These are phyloP conservation scores for Thecocarcelia acutangulata DNA, from an alignment of 2,888 invertebrate species.

Conservation along the genomic window DNA sequence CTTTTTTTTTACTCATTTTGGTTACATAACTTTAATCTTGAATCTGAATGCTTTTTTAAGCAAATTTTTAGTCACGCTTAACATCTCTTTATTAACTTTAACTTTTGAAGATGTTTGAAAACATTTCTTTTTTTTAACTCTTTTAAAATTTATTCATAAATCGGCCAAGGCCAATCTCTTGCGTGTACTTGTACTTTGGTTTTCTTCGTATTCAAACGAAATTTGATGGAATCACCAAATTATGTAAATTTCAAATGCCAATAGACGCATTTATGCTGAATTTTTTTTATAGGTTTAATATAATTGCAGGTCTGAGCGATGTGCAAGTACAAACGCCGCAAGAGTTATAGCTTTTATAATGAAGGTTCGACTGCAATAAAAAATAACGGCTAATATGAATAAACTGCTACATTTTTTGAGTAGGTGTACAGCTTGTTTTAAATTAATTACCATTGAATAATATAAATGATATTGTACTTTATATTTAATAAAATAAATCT, in stretches of 20 bases:
- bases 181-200: conserved; percentile 1
- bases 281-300: neutral
- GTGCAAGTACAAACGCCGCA: too few relatives aligned
- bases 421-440: too few relatives aligned
- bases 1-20: too few relatives aligned
- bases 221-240: conserved; percentile 50
- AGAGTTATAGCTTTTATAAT: too few relatives aligned
- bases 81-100: too few relatives aligned
- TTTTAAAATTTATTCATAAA: neutral
- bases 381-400: too few relatives aligned
- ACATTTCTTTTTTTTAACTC: neutral
- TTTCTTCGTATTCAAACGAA: neutral
- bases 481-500: too few relatives aligned
- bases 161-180: conserved; percentile 52
- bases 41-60: neutral
- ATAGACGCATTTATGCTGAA: conserved; percentile 45
- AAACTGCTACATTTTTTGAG: too few relatives aligned
- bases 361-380: too few relatives aligned
- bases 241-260: conserved; percentile 60
- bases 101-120: neutral
- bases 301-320: too few relatives aligned
- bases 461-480: too few relatives aligned
- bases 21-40: conserved; percentile 31
- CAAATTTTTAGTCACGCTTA: neutral
- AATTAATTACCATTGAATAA: too few relatives aligned